Conservation (phyloP, 2,797 vertebrate species). For the Mormyrus proboscirostris region DNA sequence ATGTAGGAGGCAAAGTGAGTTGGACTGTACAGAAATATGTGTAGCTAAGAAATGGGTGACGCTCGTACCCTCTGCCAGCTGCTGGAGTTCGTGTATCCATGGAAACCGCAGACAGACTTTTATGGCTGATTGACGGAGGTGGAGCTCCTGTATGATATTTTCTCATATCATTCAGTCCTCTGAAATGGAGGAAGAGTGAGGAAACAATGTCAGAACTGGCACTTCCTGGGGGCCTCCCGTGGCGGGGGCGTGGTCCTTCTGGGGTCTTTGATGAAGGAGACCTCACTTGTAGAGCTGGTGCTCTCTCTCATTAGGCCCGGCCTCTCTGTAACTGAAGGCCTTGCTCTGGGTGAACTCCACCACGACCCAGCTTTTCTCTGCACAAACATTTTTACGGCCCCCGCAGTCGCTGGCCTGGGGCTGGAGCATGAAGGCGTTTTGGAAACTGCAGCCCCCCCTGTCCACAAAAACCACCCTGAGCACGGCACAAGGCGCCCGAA, state of each 20-base stretch:
- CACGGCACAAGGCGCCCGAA: constrained; percentile 60
- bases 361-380: constrained; percentile 56
- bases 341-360: constrained; percentile 54
- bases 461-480: constrained; percentile 53
- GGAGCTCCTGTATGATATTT: not conserved
- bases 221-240: not conserved
- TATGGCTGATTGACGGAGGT: not conserved
- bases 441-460: constrained; percentile 52
- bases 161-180: no score
- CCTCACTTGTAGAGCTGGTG: constrained; percentile 27
- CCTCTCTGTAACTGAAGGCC: constrained; percentile 43
- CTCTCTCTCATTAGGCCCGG: constrained; percentile 53
- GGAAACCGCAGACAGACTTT: not conserved
- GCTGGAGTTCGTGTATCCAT: not conserved
- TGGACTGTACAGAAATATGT: not conserved
- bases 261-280: constrained; percentile 36
- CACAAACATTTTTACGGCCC: constrained; percentile 67
- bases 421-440: constrained; percentile 16
- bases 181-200: not conserved
- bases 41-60: not conserved
- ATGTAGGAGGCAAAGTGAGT: not conserved
- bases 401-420: constrained; percentile 53
- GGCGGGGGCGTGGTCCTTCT: not conserved
- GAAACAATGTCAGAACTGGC: not conserved
- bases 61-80: not conserved